These are phyloP conservation scores for Danaus plexippus DNA, from an alignment of 1,140 invertebrate species.

Conservation along the genomic window DNA sequence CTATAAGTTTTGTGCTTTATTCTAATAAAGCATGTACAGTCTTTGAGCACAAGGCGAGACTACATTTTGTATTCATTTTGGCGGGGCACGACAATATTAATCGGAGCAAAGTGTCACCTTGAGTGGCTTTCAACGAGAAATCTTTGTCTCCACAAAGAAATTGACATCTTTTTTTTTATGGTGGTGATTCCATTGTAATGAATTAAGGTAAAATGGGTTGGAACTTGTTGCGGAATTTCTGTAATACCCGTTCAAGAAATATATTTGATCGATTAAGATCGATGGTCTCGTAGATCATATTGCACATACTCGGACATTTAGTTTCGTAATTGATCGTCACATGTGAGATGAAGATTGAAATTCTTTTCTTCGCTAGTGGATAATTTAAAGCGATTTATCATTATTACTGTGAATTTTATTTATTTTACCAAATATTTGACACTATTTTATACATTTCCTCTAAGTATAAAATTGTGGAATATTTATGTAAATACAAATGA, in stretches of 20 bases:
- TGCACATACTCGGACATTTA: conserved; percentile 55
- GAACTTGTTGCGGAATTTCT: conserved; percentile 38
- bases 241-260: conserved; percentile 38
- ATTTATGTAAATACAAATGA: too few species aligned
- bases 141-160: conserved; percentile 58
- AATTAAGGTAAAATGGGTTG: conserved; percentile 44
- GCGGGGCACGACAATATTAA: conserved; percentile 66
- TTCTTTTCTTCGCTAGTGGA: too few species aligned
- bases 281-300: conserved; percentile 61
- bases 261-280: conserved; percentile 63
- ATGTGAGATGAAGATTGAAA: conserved; percentile 27
- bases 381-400: too few species aligned
- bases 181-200: conserved; percentile 49
- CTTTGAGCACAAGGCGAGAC: conserved; percentile 19
- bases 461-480: too few species aligned
- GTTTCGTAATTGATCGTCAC: conserved; percentile 33
- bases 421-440: too few species aligned
- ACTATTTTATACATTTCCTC: too few species aligned
- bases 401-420: too few species aligned
- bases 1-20: conserved; percentile 1
- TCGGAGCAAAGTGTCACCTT: conserved; percentile 69
- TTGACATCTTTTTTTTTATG: conserved; percentile 55
- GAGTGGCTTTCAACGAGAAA: conserved; percentile 61
- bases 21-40: conserved; percentile 13
- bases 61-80: conserved; percentile 69